A percentile compares a stretch with the other conserved stretches of the same genome.
phyloP scores from a whole-genome alignment of 2,113 vertebrate species.

The Gymnarchus niloticus region DNA sequence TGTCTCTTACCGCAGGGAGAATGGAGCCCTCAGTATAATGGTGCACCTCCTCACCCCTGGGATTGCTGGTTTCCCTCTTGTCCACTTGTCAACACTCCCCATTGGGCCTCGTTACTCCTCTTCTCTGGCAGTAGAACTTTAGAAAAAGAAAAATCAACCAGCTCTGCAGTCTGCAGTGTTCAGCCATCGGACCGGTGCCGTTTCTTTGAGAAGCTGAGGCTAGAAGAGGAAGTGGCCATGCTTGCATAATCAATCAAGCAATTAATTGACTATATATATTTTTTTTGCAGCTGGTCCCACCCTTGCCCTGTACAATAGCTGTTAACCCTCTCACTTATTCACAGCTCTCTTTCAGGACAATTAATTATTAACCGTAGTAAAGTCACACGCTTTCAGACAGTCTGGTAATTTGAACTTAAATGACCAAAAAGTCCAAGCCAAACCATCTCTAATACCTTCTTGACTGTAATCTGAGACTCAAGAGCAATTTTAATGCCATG shows the following conservation, averaged over 20 bases:
- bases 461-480: slow-evolving; percentile 61
- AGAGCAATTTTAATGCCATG: slow-evolving; percentile 66
- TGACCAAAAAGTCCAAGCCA: slow-evolving; percentile 45
- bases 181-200: too few relatives aligned
- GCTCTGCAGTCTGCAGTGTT: not conserved
- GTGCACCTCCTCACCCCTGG: not conserved
- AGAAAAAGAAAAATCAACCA: not conserved
- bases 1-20: not conserved
- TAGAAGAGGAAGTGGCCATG: not conserved
- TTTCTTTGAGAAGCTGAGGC: too few relatives aligned
- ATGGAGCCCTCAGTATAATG: not conserved
- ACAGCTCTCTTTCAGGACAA: slow-evolving; percentile 30
- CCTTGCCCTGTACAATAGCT: not conserved
- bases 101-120: not conserved
- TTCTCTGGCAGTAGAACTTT: not conserved
- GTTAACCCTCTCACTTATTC: slow-evolving; percentile 1
- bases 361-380: slow-evolving; percentile 31
- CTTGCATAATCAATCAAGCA: slow-evolving; percentile 5
- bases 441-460: slow-evolving; percentile 48
- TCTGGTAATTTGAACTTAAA: slow-evolving; percentile 42
- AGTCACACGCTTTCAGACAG: slow-evolving; percentile 32
- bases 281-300: not conserved
- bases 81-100: not conserved
- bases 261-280: not conserved
- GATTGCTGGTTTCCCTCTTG: not conserved